Conservation (phyloP, 2,797 vertebrate genomes). For the Chelon auratus region DNA sequence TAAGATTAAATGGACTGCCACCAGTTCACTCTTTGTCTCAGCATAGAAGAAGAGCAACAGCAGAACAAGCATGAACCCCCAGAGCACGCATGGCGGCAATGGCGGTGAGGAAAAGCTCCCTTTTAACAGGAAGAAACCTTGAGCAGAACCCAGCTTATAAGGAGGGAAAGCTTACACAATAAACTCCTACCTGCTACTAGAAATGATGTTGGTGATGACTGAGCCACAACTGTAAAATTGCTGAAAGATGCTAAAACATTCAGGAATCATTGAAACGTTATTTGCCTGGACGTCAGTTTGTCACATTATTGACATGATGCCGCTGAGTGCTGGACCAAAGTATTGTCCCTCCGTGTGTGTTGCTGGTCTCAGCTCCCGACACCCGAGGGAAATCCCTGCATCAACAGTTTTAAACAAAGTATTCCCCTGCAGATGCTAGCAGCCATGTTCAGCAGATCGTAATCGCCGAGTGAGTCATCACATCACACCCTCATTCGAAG, state of each 20-base stretch:
- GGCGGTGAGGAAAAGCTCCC: too few species aligned
- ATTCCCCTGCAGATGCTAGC: background rate
- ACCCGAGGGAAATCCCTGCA: background rate
- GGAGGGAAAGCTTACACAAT: background rate
- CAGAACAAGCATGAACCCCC: too few species aligned
- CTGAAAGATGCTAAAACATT: background rate
- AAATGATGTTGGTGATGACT: background rate
- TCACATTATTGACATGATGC: background rate
- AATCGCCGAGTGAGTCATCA: constrained; percentile 29
- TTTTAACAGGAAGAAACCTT: too few species aligned
- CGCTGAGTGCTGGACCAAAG: background rate
- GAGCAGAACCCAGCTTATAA: too few species aligned
- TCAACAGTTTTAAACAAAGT: background rate
- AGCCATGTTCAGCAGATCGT: constrained; percentile 15
- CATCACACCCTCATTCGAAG: constrained; percentile 27
- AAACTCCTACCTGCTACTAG: too few species aligned
- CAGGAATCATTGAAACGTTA: too few species aligned
- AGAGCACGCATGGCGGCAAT: too few species aligned
- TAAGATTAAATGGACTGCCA: too few species aligned
- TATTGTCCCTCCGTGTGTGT: background rate
- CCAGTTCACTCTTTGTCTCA: too few species aligned
- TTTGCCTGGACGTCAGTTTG: too few species aligned
- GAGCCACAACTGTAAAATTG: background rate
- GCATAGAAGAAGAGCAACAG: too few species aligned
- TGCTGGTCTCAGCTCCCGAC: background rate